Evolutionary conservation across 2,113 vertebrate species (phyloP).

Genomic region (Spermophilus dauricus): DNA sequence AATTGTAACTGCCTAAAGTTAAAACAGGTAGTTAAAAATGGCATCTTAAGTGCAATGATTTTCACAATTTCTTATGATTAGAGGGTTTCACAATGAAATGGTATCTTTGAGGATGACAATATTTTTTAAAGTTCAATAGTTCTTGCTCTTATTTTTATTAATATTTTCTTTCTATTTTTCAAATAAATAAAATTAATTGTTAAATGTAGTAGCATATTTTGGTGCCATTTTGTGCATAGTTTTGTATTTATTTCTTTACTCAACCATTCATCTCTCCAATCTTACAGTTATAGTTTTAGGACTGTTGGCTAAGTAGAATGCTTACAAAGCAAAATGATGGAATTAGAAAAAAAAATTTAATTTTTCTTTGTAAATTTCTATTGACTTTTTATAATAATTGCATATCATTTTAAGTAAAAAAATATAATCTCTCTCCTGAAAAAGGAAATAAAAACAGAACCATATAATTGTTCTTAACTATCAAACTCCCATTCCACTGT

Average conservation of each 20-base stretch:
- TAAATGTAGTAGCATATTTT: background rate
- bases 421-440: background rate
- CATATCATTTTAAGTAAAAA: background rate
- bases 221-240: background rate
- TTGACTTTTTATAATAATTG: background rate
- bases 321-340: background rate
- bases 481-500: background rate
- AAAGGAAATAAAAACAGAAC: background rate
- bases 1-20: background rate
- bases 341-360: background rate
- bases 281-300: background rate
- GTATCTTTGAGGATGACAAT: background rate
- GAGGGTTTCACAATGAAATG: background rate
- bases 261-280: background rate
- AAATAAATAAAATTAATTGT: background rate
- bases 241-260: background rate
- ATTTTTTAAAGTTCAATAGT: background rate
- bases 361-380: background rate
- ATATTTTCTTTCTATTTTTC: background rate
- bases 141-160: background rate
- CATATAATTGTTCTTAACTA: background rate
- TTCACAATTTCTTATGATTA: background rate
- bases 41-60: background rate
- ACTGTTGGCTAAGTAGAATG: background rate
- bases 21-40: background rate